Base-by-base conservation (phyloP, 1,140 invertebrate species). In the Pseudomyrmex pallidus region DNA sequence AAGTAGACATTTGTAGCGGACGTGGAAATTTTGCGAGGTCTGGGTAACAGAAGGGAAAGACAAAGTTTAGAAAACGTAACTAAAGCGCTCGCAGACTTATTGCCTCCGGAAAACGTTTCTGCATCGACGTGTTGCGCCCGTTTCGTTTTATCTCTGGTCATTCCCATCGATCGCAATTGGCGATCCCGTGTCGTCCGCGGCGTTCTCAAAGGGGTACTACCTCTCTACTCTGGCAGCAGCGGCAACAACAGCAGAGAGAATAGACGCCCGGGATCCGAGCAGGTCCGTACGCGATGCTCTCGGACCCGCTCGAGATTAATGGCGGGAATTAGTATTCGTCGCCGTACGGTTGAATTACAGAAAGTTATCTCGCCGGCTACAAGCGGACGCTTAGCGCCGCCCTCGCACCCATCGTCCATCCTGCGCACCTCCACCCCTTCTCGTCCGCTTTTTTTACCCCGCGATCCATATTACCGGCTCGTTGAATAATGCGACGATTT, bases 291-390 rank as follows among this genome's bases (percentile, higher is more conserved):
- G 84, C 85, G 90, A 90, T 87, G 83, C 89, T 84, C 89, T 84
- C 89, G 89, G 88, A 90, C 86, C 86, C 85, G 56, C 61, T 50
- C 62, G 86, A 91, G 92, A 92, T 92, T 92, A 92, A 92, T 91
- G 90, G 84, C 63, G 77, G 78, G 76, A 92, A 92, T 92, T 92
- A 92, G 90, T 92, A 92, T 92, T 92, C 91, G 90, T 91, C 90
- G 87, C 86, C 89, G 88, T 92, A 92, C 88, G 87, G 89, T 91
- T 86, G 89, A 90, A 90, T 90, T 91, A 91, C 91, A 91, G 90
- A 92, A 93, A 92, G 92, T 92, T 92, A 92, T 91, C 91, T 91
- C 87, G 83, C 85, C 80, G 83, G 85, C 78, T 78, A 88, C 85
- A 87, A 91, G 85, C 82, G 86, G 90, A 87, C 83, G 88, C 83